A percentile compares a stretch with the other conserved stretches of the same genome.
phyloP scores from a whole-genome alignment of 2,888 invertebrate genomes.

The Morpho deidamia region DNA sequence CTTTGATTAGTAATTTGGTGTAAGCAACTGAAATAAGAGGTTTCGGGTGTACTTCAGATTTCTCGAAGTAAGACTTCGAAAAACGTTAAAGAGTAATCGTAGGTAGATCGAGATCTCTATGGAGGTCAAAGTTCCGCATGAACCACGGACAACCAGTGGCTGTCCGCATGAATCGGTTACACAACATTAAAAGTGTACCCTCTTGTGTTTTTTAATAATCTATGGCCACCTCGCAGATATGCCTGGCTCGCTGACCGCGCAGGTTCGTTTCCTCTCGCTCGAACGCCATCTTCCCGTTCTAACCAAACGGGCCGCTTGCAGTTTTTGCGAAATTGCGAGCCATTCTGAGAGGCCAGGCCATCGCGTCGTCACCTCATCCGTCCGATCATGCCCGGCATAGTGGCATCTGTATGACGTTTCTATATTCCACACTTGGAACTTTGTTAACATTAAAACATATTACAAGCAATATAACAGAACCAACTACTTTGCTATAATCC shows the following conservation, averaged over 20 bases:
- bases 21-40: too few species aligned
- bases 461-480: too few species aligned
- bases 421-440: neutral
- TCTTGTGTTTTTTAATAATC: constrained; percentile 27
- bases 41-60: too few species aligned
- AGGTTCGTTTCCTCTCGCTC: constrained; percentile 47
- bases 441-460: too few species aligned
- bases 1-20: too few species aligned
- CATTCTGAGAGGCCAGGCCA: constrained; percentile 25
- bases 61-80: too few species aligned
- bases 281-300: constrained; percentile 41
- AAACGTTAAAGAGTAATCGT: too few species aligned
- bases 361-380: constrained; percentile 26
- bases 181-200: neutral
- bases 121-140: too few species aligned
- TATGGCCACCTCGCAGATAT: constrained; percentile 49
- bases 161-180: too few species aligned
- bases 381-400: constrained; percentile 7
- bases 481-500: too few species aligned
- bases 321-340: constrained; percentile 52
- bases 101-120: too few species aligned
- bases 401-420: constrained; percentile 5
- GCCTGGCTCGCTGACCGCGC: constrained; percentile 53
- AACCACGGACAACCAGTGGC: too few species aligned
- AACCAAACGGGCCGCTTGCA: constrained; percentile 54